Evolutionary conservation across 2,797 vertebrate species (phyloP), one percentile per base, ranked within the genome.

Genomic region (Phoxinus dragarum): DNA sequence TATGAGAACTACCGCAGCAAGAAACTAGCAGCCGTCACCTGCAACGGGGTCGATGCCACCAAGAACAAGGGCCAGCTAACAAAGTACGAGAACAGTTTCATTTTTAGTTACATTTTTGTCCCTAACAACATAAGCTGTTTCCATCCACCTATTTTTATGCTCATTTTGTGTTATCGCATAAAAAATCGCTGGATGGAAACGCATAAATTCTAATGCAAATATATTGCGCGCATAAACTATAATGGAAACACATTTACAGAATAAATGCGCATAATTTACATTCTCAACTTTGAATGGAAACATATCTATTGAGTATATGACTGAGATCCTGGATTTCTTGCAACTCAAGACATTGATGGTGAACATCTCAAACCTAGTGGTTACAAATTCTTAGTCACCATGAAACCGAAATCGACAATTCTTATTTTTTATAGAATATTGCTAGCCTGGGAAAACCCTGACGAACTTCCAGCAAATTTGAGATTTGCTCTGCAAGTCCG

Each of bases 1-100:
- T 96, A 96, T 0, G 95, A 96, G 88, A 96, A 96, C 76, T 96
- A 95, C 80, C 94, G 95, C 84, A 95, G 95, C 80, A 95, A 91
- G 91, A 95, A 96, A 77, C 93, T 96, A 0, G 95, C 95, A 0
- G 95, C 95, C 0, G 94, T 96, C 90, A 96, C 95, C 87, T 95
- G 95, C 81, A 95, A 95, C 0, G 95, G 95, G 10, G 93, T 96
- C 34, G 95, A 96, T 81, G 88, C 88, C 42, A 87, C 91, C 84
- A 96, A 95, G 92, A 87, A 91, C 89, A 96, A 95, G 84, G 94
- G 95, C 21, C 95, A 94, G 76, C 93, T 96, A 81, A 95, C 94
- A 61, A 96, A 94, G 95, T 96, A 93, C 0, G 73, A 54, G 27
- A 23, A 14, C 34, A 23, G 10, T 47, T 79, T 1, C 36, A 23